Evolutionary conservation across 2,113 vertebrate species (phyloP), one percentile per base, ranked within the genome.

Genomic region (Cnemophilus loriae): DNA sequence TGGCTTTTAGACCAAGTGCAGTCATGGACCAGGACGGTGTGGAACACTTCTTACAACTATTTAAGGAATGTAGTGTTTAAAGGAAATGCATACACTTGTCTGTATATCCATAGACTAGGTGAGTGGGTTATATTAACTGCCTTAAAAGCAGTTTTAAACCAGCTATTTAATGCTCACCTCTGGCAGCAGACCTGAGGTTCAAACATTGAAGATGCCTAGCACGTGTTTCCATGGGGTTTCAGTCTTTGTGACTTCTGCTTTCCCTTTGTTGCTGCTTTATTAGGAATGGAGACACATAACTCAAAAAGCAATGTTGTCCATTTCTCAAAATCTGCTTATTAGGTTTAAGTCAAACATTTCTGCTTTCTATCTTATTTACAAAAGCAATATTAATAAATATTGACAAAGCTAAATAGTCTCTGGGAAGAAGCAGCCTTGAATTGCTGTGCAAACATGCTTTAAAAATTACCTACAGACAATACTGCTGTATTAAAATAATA

Each of bases 301-400:
- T 93, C 73, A 50, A 78, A 94, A 76, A 84, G 18, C 86, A 92
- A 52, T 79, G 64, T 91, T 89, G 75, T 91, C 73, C 71, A 16
- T 85, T 89, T 61, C 71, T 90, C 90, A 71, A 79, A 95, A 92
- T 84, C 61, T 86, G 71, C 53, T 95, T 94, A 89, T 95, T 96
- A 94, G 17, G 69, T 94, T 95, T 63, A 96, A 97, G 78, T 88
- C 69, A 95, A 95, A 84, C 67, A 95, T 92, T 85, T 91, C 88
- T 89, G 26, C 78, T 94, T 94, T 94, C 88, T 87, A n/a, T 87
- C 42, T 0, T 96, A 90, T 96, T 96, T 97, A 91, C 90, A 90
- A 93, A 95, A 93, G 93, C 69, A 83, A 60, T 91, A 91, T 81
- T 87, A 92, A 96, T 97, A 96, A 96, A 97, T 94, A 89, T 87